A percentile compares a stretch with the other conserved stretches of the same genome.
Evolutionary conservation across 2,888 invertebrate genomes (phyloP).

Genomic region (Lymantria monacha): DNA sequence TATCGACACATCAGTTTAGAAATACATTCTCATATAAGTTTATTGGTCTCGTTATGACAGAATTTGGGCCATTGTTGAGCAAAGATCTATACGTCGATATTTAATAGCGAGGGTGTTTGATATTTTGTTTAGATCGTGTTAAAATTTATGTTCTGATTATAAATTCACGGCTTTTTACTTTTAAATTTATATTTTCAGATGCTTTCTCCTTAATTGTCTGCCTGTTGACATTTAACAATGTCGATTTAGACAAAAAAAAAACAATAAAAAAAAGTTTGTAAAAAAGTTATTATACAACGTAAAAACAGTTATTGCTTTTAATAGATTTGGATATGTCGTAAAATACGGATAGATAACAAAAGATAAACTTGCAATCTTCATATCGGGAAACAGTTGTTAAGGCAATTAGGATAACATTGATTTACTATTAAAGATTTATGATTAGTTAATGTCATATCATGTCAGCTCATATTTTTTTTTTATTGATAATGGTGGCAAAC

Average conservation of each 20-base stretch:
- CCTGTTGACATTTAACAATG: background rate
- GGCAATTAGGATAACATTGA: no score
- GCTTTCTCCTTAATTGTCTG: background rate
- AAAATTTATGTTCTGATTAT: slow-evolving; percentile 18
- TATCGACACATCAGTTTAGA: slow-evolving; percentile 53
- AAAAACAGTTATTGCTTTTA: background rate
- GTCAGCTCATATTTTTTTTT: no score
- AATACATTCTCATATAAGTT: slow-evolving; percentile 52
- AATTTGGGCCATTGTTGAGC: slow-evolving; percentile 33
- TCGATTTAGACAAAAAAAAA: background rate
- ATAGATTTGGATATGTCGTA: no score
- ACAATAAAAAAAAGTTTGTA: background rate
- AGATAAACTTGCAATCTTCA: no score
- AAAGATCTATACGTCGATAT: slow-evolving; percentile 26
- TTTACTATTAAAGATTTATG: no score
- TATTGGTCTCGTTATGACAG: slow-evolving; percentile 65
- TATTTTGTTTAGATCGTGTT: slow-evolving; percentile 15
- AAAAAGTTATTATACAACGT: background rate
- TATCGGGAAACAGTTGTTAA: no score
- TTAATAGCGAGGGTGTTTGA: slow-evolving; percentile 16
- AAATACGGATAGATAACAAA: no score
- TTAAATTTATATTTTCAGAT: slow-evolving; percentile 2
- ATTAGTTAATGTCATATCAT: no score
- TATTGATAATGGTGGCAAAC: no score
- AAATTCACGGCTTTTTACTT: slow-evolving; percentile 9